Conservation (phyloP, 2,113 vertebrate species). For the Psophia crepitans region DNA sequence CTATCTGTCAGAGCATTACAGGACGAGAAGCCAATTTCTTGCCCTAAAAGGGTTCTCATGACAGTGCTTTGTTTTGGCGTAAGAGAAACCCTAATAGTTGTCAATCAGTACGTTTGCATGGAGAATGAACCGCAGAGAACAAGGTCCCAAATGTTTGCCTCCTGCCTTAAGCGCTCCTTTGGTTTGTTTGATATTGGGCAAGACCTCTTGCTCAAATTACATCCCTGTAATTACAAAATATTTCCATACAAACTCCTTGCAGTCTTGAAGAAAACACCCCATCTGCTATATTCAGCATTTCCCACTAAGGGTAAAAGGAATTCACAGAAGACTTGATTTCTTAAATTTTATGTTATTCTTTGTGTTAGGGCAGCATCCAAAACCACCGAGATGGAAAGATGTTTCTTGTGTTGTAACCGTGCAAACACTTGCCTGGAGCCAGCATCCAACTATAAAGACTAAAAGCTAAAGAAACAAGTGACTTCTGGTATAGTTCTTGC, state of each 20-base stretch:
- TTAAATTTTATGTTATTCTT: background rate
- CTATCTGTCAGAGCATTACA: background rate
- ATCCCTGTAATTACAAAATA: background rate
- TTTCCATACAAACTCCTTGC: background rate
- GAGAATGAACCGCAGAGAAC: background rate
- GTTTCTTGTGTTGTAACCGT: background rate
- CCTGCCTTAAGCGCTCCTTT: background rate
- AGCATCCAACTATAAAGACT: background rate
- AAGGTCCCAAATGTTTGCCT: background rate
- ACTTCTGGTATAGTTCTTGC: background rate
- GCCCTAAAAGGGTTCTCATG: background rate
- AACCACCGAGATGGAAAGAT: background rate
- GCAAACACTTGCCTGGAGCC: background rate
- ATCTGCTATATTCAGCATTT: background rate
- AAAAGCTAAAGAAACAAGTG: background rate
- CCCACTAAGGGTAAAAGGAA: background rate
- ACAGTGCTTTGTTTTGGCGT: background rate
- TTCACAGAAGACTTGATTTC: background rate
- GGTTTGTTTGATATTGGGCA: background rate
- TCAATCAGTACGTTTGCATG: too few species aligned
- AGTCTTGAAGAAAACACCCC: background rate
- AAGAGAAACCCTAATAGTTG: accelerated
- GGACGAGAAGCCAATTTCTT: background rate
- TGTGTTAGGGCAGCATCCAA: background rate
- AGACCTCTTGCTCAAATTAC: background rate